These are phyloP conservation scores for Camarhynchus parvulus DNA, from an alignment of 2,113 vertebrate genomes.

Conservation along the genomic window DNA sequence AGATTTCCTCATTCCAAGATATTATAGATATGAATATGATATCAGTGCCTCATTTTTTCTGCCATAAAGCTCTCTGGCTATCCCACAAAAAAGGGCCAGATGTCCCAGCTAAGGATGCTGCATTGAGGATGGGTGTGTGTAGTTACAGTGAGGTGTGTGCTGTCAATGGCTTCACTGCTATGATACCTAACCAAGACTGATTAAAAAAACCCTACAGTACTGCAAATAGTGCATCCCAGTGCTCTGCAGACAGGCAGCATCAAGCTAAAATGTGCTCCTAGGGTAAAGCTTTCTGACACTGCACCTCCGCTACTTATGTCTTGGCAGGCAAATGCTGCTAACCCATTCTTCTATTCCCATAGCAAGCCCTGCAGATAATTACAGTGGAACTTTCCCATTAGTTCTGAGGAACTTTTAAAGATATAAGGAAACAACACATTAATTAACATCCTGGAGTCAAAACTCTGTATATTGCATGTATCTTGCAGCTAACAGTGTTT, in stretches of 20 bases:
- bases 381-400: background rate
- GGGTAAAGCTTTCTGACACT: background rate
- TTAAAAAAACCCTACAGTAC: background rate
- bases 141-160: background rate
- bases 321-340: background rate
- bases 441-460: background rate
- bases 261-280: background rate
- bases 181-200: background rate
- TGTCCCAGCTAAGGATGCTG: background rate
- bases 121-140: rapidly evolving
- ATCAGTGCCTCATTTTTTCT: background rate
- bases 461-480: background rate
- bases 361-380: background rate
- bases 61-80: background rate
- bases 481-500: background rate
- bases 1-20: background rate
- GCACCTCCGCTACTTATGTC: background rate
- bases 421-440: background rate
- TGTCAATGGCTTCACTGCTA: background rate
- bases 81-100: background rate
- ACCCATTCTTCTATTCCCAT: background rate
- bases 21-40: background rate
- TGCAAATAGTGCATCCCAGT: background rate
- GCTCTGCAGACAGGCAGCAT: background rate
- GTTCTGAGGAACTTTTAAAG: background rate